These are phyloP conservation scores for Anisognathus igniventris DNA, from an alignment of 2,797 vertebrate genomes.

Conservation along the genomic window DNA sequence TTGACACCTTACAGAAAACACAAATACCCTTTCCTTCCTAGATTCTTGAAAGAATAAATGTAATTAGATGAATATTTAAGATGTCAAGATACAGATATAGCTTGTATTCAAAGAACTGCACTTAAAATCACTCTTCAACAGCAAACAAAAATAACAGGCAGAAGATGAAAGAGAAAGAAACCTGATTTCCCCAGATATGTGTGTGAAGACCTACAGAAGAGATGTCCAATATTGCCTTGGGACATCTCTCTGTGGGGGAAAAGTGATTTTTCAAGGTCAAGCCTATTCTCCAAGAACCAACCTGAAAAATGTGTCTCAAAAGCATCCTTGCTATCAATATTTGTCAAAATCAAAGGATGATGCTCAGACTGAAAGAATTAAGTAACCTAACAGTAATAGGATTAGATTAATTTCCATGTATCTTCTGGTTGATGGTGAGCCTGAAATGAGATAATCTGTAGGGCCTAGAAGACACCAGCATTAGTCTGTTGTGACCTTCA, in stretches of 20 bases:
- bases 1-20: neutral
- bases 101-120: neutral
- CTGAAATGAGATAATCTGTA: neutral
- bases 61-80: neutral
- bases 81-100: neutral
- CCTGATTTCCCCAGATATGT: neutral
- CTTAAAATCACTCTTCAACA: neutral
- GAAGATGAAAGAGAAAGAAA: neutral
- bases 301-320: neutral
- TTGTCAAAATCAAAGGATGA: neutral
- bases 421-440: neutral
- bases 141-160: neutral
- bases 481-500: neutral
- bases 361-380: neutral
- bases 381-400: neutral
- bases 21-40: neutral
- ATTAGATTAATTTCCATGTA: neutral
- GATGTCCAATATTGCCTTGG: neutral
- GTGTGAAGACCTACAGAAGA: neutral
- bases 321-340: neutral
- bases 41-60: neutral
- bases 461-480: neutral
- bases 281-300: neutral
- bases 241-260: neutral
- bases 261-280: neutral